phyloP scores from a whole-genome alignment of 2,888 invertebrate genomes.

The Orchestes rusci region DNA sequence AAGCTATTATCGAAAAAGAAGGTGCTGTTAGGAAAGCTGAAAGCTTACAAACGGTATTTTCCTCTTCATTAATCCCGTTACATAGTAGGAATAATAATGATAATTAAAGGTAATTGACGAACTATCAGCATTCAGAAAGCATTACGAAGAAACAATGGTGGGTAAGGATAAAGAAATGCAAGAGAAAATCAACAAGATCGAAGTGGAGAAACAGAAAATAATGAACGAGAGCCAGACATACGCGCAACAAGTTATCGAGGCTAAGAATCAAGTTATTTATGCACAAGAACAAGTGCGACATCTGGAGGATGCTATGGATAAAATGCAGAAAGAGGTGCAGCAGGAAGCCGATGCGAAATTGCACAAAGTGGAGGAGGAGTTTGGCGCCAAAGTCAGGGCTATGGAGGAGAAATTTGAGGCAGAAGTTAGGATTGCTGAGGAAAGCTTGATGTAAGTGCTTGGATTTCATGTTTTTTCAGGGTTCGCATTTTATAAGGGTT shows the following conservation, averaged over 20 bases:
- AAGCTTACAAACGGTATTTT: constrained; percentile 32
- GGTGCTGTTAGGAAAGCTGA: constrained; percentile 30
- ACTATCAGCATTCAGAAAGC: constrained; percentile 25
- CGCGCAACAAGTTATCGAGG: constrained; percentile 24
- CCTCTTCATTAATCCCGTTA: background rate
- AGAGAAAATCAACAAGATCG: constrained; percentile 36
- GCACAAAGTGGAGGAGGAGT: constrained; percentile 32
- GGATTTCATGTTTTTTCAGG: background rate
- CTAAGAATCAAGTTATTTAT: constrained; percentile 30
- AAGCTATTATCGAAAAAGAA: constrained; percentile 29
- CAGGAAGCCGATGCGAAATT: constrained; percentile 31
- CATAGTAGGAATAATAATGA: background rate
- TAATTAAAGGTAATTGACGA: constrained; percentile 29
- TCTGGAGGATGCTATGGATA: constrained; percentile 26
- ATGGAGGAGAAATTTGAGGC: constrained; percentile 30
- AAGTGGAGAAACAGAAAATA: constrained; percentile 34
- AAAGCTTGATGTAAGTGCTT: constrained; percentile 10
- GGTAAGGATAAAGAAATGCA: constrained; percentile 36
- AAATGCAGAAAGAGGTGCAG: constrained; percentile 25
- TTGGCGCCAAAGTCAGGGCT: constrained; percentile 28
- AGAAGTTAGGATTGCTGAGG: constrained; percentile 29
- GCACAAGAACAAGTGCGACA: constrained; percentile 28
- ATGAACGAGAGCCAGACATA: constrained; percentile 19
- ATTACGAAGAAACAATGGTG: constrained; percentile 31
- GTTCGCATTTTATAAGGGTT: too few species aligned